phyloP scores from a whole-genome alignment of 2,113 vertebrate species.

The Pica pica region DNA sequence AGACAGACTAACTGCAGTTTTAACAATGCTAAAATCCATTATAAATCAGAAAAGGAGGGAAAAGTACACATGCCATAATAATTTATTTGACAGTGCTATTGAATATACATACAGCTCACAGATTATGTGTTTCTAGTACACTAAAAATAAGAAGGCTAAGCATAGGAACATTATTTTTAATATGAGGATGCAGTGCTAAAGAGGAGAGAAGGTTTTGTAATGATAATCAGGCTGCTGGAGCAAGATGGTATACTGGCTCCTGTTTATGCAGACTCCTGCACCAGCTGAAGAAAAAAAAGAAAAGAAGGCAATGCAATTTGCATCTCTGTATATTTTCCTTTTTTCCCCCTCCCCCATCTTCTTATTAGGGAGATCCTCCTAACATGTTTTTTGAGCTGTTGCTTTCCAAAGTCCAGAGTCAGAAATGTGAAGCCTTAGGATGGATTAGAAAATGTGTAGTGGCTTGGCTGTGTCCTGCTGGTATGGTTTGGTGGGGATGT shows the following conservation, averaged over 20 bases:
- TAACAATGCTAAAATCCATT: constrained; percentile 47
- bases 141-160: constrained; percentile 47
- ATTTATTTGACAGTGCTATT: constrained; percentile 45
- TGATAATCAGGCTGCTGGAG: background rate
- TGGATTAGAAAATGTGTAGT: constrained; percentile 2
- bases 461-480: constrained; percentile 7
- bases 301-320: background rate
- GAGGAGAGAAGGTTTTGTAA: constrained; percentile 13
- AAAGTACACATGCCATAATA: constrained; percentile 43
- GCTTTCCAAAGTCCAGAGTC: background rate
- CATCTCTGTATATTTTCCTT: background rate
- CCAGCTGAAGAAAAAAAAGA: background rate
- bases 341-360: background rate
- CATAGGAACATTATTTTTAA: constrained; percentile 31
- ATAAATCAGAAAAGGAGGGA: constrained; percentile 56
- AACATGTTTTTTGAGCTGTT: background rate
- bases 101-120: constrained; percentile 44
- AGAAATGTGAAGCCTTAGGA: background rate
- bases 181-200: constrained; percentile 6
- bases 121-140: constrained; percentile 44
- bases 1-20: constrained; percentile 42
- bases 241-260: background rate
- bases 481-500: background rate
- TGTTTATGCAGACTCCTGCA: background rate
- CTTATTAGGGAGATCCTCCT: background rate